Percentiles rank a stretch among this genome's conserved stretches.
Evolutionary conservation across 2,113 vertebrate species (phyloP).

Genomic region (Sorex araneus): DNA sequence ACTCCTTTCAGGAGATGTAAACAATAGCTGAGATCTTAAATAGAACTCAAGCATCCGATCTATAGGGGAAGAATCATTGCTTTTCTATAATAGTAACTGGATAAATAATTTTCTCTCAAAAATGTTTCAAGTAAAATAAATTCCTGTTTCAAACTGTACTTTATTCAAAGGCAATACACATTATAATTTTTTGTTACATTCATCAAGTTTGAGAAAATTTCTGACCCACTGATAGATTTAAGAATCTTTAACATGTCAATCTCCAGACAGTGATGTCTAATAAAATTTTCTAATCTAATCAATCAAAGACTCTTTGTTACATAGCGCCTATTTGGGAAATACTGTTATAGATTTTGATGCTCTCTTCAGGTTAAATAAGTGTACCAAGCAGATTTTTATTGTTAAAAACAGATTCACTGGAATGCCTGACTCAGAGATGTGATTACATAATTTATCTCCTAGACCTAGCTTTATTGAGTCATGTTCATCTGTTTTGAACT

Average conservation of each 20-base stretch:
- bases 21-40: not conserved
- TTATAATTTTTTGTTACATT: not conserved
- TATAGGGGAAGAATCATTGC: too few species aligned
- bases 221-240: not conserved
- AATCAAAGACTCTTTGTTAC: slow-evolving; percentile 25
- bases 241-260: slow-evolving; percentile 15
- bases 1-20: not conserved
- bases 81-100: slow-evolving; percentile 8
- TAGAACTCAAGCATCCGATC: not conserved
- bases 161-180: slow-evolving; percentile 24
- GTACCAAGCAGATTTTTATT: slow-evolving; percentile 53
- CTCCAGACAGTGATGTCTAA: not conserved
- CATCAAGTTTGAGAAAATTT: slow-evolving; percentile 34
- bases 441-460: slow-evolving; percentile 63
- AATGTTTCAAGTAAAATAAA: not conserved
- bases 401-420: slow-evolving; percentile 63
- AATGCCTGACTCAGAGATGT: slow-evolving; percentile 62
- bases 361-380: not conserved
- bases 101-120: not conserved
- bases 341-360: not conserved
- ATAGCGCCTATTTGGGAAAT: slow-evolving; percentile 36
- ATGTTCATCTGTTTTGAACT: slow-evolving; percentile 73
- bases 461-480: slow-evolving; percentile 44
- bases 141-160: not conserved
- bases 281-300: slow-evolving; percentile 38